Percentiles rank a stretch among this genome's conserved stretches.
Conservation (phyloP, 2,797 vertebrate genomes). For the Antrozous pallidus region DNA sequence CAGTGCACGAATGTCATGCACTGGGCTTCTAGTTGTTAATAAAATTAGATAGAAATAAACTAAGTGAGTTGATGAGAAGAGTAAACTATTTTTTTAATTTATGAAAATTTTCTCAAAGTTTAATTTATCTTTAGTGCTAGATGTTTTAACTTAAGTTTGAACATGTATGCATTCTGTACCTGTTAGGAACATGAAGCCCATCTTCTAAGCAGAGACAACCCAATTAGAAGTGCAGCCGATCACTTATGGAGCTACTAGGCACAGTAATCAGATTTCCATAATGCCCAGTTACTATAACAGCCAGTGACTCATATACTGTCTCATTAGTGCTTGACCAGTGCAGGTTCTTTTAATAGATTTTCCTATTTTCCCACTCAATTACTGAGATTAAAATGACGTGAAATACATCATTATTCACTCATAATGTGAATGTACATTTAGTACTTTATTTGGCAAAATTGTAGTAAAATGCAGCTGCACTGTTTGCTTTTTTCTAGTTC, state of each 20-base stretch:
- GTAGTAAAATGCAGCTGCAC: constrained; percentile 49
- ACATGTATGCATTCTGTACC: not conserved
- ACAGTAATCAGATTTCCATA: constrained; percentile 84
- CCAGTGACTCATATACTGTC: constrained; percentile 79
- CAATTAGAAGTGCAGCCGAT: constrained; percentile 76
- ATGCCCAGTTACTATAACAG: constrained; percentile 83
- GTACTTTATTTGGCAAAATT: constrained; percentile 69
- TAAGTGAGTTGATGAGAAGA: not conserved
- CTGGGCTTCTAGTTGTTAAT: not conserved
- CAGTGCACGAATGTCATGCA: too few relatives aligned
- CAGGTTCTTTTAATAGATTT: constrained; percentile 79
- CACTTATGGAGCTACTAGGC: constrained; percentile 73
- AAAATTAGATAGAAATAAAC: not conserved
- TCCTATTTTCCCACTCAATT: constrained; percentile 80
- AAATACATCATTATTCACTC: constrained; percentile 80
- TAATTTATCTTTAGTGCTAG: not conserved
- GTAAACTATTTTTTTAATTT: not conserved
- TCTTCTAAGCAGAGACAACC: constrained; percentile 64
- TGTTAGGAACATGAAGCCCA: constrained; percentile 65
- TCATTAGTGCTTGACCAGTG: constrained; percentile 84
- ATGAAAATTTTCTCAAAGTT: not conserved
- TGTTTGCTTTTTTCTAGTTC: constrained; percentile 51
- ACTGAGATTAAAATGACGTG: constrained; percentile 82
- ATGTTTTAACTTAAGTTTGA: constrained; percentile 52
- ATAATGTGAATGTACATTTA: constrained; percentile 75